Evolutionary conservation across 2,797 vertebrate genomes (phyloP).

Genomic region (Leptodactylus fallax): DNA sequence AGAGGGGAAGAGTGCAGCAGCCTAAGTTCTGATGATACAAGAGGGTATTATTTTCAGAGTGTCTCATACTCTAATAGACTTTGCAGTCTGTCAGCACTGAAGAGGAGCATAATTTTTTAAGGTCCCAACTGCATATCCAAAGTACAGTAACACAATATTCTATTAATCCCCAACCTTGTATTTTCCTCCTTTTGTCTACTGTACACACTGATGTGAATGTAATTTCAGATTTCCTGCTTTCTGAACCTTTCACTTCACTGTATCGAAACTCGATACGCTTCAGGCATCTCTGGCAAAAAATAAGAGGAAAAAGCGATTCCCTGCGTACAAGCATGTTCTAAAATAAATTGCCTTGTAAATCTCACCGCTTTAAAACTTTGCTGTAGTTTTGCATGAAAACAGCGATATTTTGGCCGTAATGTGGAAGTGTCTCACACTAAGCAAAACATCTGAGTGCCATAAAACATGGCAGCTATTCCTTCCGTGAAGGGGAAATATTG

Average conservation of each 20-base stretch:
- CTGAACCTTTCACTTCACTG: neutral
- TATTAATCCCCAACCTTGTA: neutral
- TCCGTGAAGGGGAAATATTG: conserved; percentile 12
- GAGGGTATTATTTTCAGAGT: no score
- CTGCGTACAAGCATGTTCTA: neutral
- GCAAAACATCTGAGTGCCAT: conserved; percentile 53
- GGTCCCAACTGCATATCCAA: no score
- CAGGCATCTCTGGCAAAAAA: conserved; percentile 15
- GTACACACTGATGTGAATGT: neutral
- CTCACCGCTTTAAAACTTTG: conserved; percentile 37
- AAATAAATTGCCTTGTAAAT: conserved; percentile 47
- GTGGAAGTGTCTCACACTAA: conserved; percentile 37
- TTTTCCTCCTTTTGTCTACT: neutral
- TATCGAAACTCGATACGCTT: conserved; percentile 1
- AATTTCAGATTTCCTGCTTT: neutral
- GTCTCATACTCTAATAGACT: no score
- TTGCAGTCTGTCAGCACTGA: no score
- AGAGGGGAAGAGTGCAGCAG: no score
- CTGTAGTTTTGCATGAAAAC: conserved; percentile 47
- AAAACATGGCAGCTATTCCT: conserved; percentile 46
- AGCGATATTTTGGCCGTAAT: conserved; percentile 34
- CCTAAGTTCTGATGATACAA: no score
- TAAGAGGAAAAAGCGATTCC: conserved; percentile 20
- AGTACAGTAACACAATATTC: no score
- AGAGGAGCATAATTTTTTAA: no score